Evolutionary conservation across 2,113 vertebrate genomes (phyloP).

Genomic region (Sakesphorus luctuosus): DNA sequence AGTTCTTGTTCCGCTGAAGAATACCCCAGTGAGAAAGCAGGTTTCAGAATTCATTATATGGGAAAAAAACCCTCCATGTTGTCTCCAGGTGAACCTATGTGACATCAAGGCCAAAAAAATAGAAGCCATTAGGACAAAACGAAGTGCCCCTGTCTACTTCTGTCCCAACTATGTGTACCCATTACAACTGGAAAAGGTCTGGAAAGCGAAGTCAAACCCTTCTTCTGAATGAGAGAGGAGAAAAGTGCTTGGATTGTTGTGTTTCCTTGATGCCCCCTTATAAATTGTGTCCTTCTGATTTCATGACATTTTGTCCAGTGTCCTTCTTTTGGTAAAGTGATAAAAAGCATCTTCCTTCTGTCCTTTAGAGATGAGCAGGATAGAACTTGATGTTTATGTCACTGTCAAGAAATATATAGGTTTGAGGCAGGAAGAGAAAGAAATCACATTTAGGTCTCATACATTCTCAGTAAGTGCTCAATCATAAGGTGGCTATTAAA

Average conservation of each 20-base stretch:
- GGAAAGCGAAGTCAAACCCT: not conserved
- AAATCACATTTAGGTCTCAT: not conserved
- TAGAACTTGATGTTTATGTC: not conserved
- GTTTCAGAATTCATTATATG: not conserved
- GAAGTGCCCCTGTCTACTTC: not conserved
- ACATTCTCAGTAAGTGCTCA: not conserved
- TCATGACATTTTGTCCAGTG: not conserved
- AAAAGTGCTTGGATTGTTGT: not conserved
- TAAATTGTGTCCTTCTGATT: not conserved
- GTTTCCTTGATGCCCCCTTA: not conserved
- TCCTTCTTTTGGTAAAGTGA: not conserved
- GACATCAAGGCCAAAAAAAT: not conserved
- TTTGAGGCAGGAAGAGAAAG: not conserved
- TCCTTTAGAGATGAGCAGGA: not conserved
- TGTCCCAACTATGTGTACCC: not conserved
- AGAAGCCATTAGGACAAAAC: not conserved
- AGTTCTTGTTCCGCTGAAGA: not conserved
- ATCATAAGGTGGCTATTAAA: not conserved
- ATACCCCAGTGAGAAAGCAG: not conserved
- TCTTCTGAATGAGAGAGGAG: not conserved
- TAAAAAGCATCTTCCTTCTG: not conserved
- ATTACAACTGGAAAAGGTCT: not conserved
- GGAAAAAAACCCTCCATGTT: accelerated
- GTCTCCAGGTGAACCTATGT: not conserved
- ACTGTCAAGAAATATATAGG: not conserved